phyloP scores from a whole-genome alignment of 2,113 vertebrate genomes.

The Furnarius figulus region DNA sequence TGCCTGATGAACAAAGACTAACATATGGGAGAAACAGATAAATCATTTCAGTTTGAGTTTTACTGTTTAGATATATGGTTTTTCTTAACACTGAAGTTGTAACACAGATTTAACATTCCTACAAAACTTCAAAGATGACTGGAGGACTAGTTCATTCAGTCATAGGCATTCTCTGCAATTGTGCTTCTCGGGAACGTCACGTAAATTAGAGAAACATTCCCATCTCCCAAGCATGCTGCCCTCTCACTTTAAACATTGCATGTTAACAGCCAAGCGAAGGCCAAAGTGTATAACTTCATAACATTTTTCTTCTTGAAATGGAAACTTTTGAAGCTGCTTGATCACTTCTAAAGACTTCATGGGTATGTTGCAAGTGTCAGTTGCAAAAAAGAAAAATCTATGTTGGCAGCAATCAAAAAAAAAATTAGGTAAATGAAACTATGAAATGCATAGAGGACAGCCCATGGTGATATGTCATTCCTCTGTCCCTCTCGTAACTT shows the following conservation, averaged over 20 bases:
- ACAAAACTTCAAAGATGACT: neutral
- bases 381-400: neutral
- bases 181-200: neutral
- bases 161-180: fast-evolving
- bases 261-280: neutral
- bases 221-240: neutral
- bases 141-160: neutral
- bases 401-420: neutral
- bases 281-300: neutral
- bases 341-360: neutral
- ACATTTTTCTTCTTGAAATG: neutral
- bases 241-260: neutral
- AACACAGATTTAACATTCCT: neutral
- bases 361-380: neutral
- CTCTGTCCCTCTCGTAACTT: neutral
- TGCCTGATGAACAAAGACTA: neutral
- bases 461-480: neutral
- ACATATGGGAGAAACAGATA: neutral
- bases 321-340: neutral
- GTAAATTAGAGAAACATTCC: neutral
- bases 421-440: neutral
- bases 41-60: neutral
- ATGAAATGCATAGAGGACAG: neutral
- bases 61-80: neutral
- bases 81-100: neutral